Evolutionary conservation across 2,888 invertebrate species (phyloP).

Genomic region (Apoderus coryli): DNA sequence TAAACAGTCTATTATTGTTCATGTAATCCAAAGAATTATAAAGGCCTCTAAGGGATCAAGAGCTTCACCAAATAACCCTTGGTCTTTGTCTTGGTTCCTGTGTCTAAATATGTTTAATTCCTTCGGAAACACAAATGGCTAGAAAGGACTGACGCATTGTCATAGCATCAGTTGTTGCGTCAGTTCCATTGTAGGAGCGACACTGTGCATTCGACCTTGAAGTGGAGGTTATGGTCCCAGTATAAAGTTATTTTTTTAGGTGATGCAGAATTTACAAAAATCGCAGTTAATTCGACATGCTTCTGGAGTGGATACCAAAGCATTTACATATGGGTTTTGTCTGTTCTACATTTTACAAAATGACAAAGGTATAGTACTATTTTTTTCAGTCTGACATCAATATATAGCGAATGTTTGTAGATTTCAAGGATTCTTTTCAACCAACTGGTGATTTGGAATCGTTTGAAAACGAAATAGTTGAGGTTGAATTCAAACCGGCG

Average conservation of each 20-base stretch:
- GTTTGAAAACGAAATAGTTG: constrained; percentile 87
- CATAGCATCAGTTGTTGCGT: too few relatives aligned
- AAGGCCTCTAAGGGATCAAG: too few relatives aligned
- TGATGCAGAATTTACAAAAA: constrained; percentile 49
- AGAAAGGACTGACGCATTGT: too few relatives aligned
- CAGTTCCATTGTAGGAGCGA: too few relatives aligned
- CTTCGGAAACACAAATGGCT: too few relatives aligned
- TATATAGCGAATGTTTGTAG: constrained; percentile 22
- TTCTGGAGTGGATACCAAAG: constrained; percentile 68
- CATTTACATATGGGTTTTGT: constrained; percentile 82
- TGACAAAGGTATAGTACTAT: constrained; percentile 44
- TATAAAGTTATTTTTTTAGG: constrained; percentile 23
- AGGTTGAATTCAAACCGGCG: constrained; percentile 61
- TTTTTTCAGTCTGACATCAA: constrained; percentile 21
- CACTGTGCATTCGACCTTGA: too few relatives aligned
- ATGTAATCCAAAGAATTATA: too few relatives aligned
- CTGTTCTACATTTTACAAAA: constrained; percentile 67
- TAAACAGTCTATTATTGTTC: too few relatives aligned
- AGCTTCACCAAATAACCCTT: too few relatives aligned
- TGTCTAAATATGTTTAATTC: too few relatives aligned
- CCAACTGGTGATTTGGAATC: constrained; percentile 62
- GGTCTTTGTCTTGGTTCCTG: too few relatives aligned
- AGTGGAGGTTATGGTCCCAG: too few relatives aligned
- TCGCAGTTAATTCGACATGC: constrained; percentile 82
- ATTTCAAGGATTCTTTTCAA: constrained; percentile 43